Evolutionary conservation across 2,113 vertebrate genomes (phyloP).

Genomic region (Xiphias gladius): DNA sequence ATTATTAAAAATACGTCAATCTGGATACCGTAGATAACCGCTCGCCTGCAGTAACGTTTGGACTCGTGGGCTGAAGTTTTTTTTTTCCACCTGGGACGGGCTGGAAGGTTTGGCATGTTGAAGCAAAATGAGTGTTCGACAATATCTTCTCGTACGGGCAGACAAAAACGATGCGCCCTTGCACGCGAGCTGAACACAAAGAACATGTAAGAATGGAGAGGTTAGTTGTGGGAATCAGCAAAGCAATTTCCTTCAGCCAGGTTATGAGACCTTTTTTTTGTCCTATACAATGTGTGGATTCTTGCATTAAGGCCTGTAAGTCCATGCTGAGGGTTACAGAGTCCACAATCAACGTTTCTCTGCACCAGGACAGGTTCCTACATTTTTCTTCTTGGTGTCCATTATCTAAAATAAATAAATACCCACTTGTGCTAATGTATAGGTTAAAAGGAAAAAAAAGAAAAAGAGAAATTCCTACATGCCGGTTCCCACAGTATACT

Average conservation of each 20-base stretch:
- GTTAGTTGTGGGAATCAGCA: background rate
- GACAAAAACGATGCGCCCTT: background rate
- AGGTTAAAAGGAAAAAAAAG: too few relatives aligned
- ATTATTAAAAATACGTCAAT: slow-evolving; percentile 69
- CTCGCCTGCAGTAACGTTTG: slow-evolving; percentile 39
- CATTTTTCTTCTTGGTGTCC: background rate
- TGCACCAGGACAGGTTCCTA: background rate
- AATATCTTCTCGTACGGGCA: slow-evolving; percentile 17
- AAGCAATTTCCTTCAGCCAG: background rate
- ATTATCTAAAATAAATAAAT: slow-evolving; percentile 17
- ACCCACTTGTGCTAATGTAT: background rate
- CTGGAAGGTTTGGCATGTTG: slow-evolving; percentile 39
- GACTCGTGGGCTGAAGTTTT: background rate
- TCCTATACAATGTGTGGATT: background rate
- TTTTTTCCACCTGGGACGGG: slow-evolving; percentile 3
- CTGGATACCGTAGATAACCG: slow-evolving; percentile 22
- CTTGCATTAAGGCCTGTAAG: background rate
- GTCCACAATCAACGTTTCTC: too few relatives aligned
- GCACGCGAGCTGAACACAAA: slow-evolving; percentile 34
- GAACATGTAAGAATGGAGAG: background rate
- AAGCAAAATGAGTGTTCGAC: slow-evolving; percentile 36
- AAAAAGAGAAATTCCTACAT: background rate
- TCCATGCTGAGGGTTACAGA: background rate
- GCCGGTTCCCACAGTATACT: slow-evolving; percentile 18
- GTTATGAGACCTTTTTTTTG: background rate